phyloP scores from a whole-genome alignment of 1,140 invertebrate species.

The Kradibia gibbosae region DNA sequence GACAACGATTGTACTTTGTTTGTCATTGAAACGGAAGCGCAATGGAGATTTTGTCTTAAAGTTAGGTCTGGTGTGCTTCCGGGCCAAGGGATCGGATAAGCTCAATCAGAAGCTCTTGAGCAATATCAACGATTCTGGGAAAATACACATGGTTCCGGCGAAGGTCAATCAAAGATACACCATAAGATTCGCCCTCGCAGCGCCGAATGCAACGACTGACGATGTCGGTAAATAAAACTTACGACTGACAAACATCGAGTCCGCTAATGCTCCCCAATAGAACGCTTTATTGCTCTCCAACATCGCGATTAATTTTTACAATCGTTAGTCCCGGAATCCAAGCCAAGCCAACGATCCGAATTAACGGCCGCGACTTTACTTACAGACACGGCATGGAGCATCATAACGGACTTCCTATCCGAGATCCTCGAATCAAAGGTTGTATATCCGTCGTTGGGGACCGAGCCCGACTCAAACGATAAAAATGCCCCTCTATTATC shows the following conservation, averaged over 20 bases:
- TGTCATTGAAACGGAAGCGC: too few species aligned
- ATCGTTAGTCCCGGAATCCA: too few species aligned
- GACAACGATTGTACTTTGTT: too few species aligned
- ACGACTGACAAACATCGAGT: too few species aligned
- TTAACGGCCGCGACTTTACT: too few species aligned
- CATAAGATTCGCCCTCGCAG: constrained; percentile 96
- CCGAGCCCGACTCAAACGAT: too few species aligned
- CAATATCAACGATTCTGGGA: constrained; percentile 95
- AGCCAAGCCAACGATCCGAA: too few species aligned
- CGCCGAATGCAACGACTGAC: constrained; percentile 89
- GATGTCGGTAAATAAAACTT: constrained; percentile 82
- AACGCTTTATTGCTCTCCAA: too few species aligned
- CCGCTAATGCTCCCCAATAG: too few species aligned
- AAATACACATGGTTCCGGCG: constrained; percentile 97
- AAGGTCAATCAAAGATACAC: constrained; percentile 91
- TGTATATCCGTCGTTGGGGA: not conserved
- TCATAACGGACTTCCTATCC: constrained; percentile 88
- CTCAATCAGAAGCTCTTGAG: constrained; percentile 95
- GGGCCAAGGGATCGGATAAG: constrained; percentile 88
- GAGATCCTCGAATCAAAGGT: constrained; percentile 83
- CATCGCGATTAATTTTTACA: too few species aligned
- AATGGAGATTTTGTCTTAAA: constrained; percentile 70
- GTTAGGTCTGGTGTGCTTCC: constrained; percentile 89
- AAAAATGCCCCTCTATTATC: too few species aligned
- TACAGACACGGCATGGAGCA: constrained; percentile 92